Evolutionary conservation across 2,888 invertebrate genomes (phyloP), one percentile per base, ranked within the genome.

Genomic region (Eupithecia centaureata): DNA sequence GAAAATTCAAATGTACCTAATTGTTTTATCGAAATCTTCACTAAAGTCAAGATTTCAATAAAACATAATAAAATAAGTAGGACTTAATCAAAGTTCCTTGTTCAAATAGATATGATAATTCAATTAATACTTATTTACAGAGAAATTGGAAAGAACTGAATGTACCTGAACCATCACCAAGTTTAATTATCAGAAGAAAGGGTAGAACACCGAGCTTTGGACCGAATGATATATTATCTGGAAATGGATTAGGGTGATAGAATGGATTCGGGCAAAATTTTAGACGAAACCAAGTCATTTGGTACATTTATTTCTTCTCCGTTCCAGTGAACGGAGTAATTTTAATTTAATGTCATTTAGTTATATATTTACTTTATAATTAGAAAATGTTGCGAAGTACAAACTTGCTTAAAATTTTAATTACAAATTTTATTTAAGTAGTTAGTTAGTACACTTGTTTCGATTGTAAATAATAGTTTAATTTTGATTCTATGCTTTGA

Each of bases 111-210:
- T 42, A 12, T 22, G 47, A 22, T 47, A 12, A 42, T 42, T 18
- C 8, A 18, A 38, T 38, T 7, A n/a, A 1, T 28, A 56, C 30
- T 56, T 56, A 54, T 28, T 67, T 84, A 80, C 89, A 93, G 92
- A 90, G 86, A 76, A 87, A 91, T 72, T 92, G 92, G 92, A 88
- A 86, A 71, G 91, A 91, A 70, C 72, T 92, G 38, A 86, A 81
- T 33, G 91, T 92, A 10, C 92, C 92, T 12, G 92, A 93, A 72
- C 76, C 76, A 18, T 62, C 69, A 28, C 68, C 68, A 52, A 58
- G 30, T 8, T 61, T 62, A 5, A 73, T 62, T 33, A 52, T 61
- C 51, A 70, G 60, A 59, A 60, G 22, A 32, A 57, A 12, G 5
- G 57, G 15, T 32, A 22, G 30, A 57, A 5, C 7, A 32, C 10